Evolutionary conservation across 2,113 vertebrate genomes (phyloP).

Genomic region (Ceratotherium simum): DNA sequence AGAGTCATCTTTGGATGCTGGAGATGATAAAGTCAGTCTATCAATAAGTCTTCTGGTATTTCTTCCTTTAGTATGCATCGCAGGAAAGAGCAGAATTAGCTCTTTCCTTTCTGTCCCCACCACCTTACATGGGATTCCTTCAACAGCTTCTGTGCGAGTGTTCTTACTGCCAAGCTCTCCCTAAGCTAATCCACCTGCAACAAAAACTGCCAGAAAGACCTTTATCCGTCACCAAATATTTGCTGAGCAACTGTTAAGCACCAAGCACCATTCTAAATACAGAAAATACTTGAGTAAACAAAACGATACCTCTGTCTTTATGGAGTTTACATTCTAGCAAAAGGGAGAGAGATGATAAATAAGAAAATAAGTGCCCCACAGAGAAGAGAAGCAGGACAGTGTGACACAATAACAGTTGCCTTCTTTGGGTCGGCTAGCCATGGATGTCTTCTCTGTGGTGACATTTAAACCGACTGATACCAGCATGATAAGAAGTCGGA

Average conservation of each 20-base stretch:
- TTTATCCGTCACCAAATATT: not conserved
- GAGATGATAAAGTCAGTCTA: not conserved
- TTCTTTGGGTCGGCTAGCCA: not conserved
- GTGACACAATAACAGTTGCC: not conserved
- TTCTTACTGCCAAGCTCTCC: not conserved
- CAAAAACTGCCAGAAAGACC: not conserved
- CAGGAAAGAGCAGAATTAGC: not conserved
- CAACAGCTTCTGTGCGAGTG: not conserved
- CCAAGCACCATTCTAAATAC: not conserved
- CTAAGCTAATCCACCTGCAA: not conserved
- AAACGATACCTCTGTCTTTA: not conserved
- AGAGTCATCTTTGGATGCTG: not conserved
- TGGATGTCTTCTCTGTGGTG: not conserved
- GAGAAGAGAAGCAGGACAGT: not conserved
- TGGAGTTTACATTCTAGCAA: not conserved
- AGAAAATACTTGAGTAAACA: conserved; percentile 13
- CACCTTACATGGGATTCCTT: not conserved
- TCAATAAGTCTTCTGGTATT: not conserved
- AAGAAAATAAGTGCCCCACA: not conserved
- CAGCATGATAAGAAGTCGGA: not conserved
- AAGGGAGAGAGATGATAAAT: not conserved
- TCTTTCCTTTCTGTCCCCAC: not conserved
- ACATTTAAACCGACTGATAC: not conserved
- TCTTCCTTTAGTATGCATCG: not conserved
- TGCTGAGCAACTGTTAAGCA: not conserved